Base-by-base conservation (phyloP, 2,797 vertebrate species). In the Aplochiton taeniatus region DNA sequence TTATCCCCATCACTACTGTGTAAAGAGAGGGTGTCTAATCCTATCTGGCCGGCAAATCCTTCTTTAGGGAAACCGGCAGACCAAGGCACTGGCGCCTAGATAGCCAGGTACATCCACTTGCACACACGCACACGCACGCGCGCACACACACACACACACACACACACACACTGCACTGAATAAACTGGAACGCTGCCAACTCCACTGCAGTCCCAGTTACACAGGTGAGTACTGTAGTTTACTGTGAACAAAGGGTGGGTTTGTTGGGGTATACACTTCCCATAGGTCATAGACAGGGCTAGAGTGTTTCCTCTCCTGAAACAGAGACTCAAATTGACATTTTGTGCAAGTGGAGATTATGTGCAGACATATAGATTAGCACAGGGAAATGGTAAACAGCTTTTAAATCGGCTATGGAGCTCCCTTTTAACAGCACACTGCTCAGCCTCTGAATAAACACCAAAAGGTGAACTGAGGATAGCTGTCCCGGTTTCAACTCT, bases 11-110 rank as follows among this genome's bases (percentile, higher is more conserved):
- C 87, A 84, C 74, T 90, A 86, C 90, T 91, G 89, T 89, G 88
- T 88, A 91, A 92, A 92, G 90, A 91, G 87, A 90, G 80, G 79
- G 77, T 87, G 85, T 56, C 79, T 92, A 91, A 92, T 92, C 91
- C 90, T 89, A 88, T 88, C 87, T 89, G 85, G 83, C 82, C 87
- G 80, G 77, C 80, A 91, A 80, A 91, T 90, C 90, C 89, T 88
- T 87, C 86, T 83, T 82, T 79, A 83, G 83, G 86, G 87, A 90
- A 89, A 88, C 79, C 83, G 83, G 80, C 85, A 83, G 81, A 78
- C 82, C 80, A 70, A 74, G 54, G 75, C 83, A 82, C 79, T 83
- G 86, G 82, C 87, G 81, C 84, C 83, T 75, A 76, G 63, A 80
- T 87, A 8, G 54, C 54, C 13, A 17, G 12, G 79, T 79, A 11